Base-by-base conservation (phyloP, 2,113 vertebrate species). In the Python bivittatus region DNA sequence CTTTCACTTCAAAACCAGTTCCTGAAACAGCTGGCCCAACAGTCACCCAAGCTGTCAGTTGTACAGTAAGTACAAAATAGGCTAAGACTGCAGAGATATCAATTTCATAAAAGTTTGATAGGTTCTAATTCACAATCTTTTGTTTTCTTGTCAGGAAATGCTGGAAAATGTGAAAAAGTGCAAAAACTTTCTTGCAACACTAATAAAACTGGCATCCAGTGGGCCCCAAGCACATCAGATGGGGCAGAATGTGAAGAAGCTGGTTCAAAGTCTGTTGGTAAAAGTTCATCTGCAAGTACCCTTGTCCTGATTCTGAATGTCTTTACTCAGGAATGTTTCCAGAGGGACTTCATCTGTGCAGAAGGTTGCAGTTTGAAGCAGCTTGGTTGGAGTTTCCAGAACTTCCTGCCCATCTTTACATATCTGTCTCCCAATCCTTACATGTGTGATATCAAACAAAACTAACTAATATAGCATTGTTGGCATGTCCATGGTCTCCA, bases 161-260 rank as follows among this genome's bases (percentile, higher is more conserved):
- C 92, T 99, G 94, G 99, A 99, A 96, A 99, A 99, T 96, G 99
- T 99, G 94, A 99, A 99, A 96, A 99, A 99, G 97, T 99, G 99
- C 96, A 99, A 99, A 97, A 99, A 99, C 97, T 99, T 99, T 94
- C 98, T 99, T 94, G 98, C 99, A 92, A 99, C 98, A 0, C 97
- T 99, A 95, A 98, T 99, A 96, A 99, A 99, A 95, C 96, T 99
- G 93, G 98, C 99, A 0, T 99, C 98, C 54, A 98, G 98, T 95
- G 98, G 98, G 94, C 97, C 98, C 92, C 98, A 98, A 91, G 98
- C 98, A 6, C 95, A 97, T 64, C 97, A 98, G 96, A 99, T 99
- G 98, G 98, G 98, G 0, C 97, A 98, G 95, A 99, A 98, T 89
- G 99, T 99, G 93, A 98, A 98, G 97, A 98, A 97, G 57, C 97